Percentiles rank a stretch among this genome's conserved stretches.
Conservation (phyloP, 2,888 invertebrate genomes). For the Elmis aenea region DNA sequence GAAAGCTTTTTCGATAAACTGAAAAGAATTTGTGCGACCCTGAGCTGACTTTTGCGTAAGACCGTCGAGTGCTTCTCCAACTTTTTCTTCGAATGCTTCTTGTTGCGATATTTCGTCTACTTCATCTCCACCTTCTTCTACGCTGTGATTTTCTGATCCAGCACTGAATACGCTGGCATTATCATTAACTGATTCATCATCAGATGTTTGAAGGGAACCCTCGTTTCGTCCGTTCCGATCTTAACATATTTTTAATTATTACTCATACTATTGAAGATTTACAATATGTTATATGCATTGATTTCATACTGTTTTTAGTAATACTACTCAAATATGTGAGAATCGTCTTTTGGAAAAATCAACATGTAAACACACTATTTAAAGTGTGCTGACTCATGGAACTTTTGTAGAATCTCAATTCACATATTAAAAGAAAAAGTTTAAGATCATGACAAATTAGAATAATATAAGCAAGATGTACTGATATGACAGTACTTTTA, state of each 20-base stretch:
- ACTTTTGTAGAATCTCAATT: neutral
- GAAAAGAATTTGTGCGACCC: constrained; percentile 69
- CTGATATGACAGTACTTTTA: too few species aligned
- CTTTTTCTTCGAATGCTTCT: constrained; percentile 79
- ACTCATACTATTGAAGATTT: too few species aligned
- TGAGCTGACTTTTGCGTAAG: constrained; percentile 85
- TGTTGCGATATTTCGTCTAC: constrained; percentile 60
- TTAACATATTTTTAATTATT: constrained; percentile 11
- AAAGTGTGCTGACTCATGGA: constrained; percentile 6
- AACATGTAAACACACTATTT: constrained; percentile 1
- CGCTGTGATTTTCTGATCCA: constrained; percentile 69
- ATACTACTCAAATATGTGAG: too few species aligned
- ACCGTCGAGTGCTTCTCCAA: constrained; percentile 81
- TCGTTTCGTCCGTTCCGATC: constrained; percentile 31
- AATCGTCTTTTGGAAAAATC: too few species aligned
- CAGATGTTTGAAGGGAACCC: constrained; percentile 43
- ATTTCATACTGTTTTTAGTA: too few species aligned
- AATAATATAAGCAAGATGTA: too few species aligned
- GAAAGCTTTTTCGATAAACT: constrained; percentile 67
- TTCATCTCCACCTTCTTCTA: constrained; percentile 41
- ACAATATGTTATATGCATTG: too few species aligned
- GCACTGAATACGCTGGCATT: constrained; percentile 77
- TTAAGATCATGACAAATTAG: too few species aligned
- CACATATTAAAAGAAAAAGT: too few species aligned
- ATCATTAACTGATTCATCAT: constrained; percentile 69